Percentiles rank a stretch among this genome's conserved stretches.
These are phyloP conservation scores for Notocelia uddmanniana DNA, from an alignment of 2,888 invertebrate genomes.

Conservation along the genomic window DNA sequence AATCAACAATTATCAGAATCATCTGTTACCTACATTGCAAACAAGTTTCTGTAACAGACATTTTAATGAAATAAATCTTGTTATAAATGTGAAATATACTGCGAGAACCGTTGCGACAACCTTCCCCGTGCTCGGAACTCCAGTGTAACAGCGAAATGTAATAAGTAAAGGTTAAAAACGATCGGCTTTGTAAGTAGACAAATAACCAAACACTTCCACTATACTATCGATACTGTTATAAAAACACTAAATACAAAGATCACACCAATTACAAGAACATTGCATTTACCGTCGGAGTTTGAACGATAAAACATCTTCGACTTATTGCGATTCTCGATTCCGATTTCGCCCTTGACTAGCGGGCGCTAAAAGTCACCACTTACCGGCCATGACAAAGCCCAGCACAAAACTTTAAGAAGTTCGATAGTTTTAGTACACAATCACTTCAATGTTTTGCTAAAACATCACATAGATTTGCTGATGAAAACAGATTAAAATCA, in stretches of 20 bases:
- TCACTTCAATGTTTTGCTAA: conserved; percentile 82
- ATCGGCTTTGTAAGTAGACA: conserved; percentile 68
- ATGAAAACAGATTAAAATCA: conserved; percentile 87
- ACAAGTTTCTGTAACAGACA: conserved; percentile 60
- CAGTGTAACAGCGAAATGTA: conserved; percentile 67
- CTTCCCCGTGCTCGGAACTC: conserved; percentile 62
- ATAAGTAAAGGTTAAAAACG: conserved; percentile 74
- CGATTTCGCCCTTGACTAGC: conserved; percentile 86
- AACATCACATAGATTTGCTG: conserved; percentile 85
- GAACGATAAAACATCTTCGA: conserved; percentile 87
- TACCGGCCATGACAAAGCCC: conserved; percentile 93
- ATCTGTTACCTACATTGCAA: conserved; percentile 71
- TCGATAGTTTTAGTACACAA: conserved; percentile 83
- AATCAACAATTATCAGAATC: conserved; percentile 66
- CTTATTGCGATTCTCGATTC: conserved; percentile 85
- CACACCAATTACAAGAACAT: conserved; percentile 71
- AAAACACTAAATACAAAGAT: conserved; percentile 81
- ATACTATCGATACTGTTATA: conserved; percentile 74
- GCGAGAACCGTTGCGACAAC: conserved; percentile 71
- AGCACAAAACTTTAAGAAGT: conserved; percentile 85
- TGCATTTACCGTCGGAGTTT: conserved; percentile 86
- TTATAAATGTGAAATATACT: conserved; percentile 49
- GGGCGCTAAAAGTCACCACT: conserved; percentile 87
- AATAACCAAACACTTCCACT: conserved; percentile 80
- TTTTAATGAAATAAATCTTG: conserved; percentile 53